Base-by-base conservation (phyloP, 2,797 vertebrate genomes). In the Girardinus metallicus region DNA sequence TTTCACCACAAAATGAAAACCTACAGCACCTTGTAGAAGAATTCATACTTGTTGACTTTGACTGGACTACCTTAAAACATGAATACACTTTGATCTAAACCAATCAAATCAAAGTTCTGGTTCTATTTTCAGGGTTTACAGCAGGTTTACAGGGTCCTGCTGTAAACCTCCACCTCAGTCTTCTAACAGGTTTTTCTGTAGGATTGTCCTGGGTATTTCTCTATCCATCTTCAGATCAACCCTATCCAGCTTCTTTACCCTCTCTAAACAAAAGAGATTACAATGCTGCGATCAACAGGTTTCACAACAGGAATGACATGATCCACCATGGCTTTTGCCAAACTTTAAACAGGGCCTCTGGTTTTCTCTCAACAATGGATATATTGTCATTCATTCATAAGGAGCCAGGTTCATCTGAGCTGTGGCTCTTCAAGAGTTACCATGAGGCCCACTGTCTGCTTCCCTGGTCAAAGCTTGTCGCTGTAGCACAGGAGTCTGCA, bases 121-220 rank as follows among this genome's bases (percentile, higher is more conserved):
- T 2, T 71, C 11, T n/a, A n/a, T 71, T 9, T 44, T 44, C 16
- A 71, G 7, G 57, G 12, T 39, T n/a, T n/a, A n/a, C n/a, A n/a
- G n/a, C n/a, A n/a, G n/a, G n/a, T n/a, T n/a, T n/a, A n/a, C 4
- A 1, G 0, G 13, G 7, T 44, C 6, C 1, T n/a, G 11, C 26
- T 71, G 8, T 36, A 29, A 39, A 11, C 34, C 0, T 64, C 8
- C 62, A 64, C 3, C 16, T 11, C 34, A 21, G 62, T 23, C 34
- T 66, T 66, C 26, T 57, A 57, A 12, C 55, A 60, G n/a, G 55
- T 60, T 60, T 60, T 60, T 13, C 12, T 60, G 26, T 29, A 15
- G 55, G 55, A 62, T 18, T 64, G 12, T 21, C 5, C 60, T 64
- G 60, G 16, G 18, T 64, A 18, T 64, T 34, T 8, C 31, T 66